phyloP scores from a whole-genome alignment of 2,888 invertebrate species.

The Acrobasis consociella region DNA sequence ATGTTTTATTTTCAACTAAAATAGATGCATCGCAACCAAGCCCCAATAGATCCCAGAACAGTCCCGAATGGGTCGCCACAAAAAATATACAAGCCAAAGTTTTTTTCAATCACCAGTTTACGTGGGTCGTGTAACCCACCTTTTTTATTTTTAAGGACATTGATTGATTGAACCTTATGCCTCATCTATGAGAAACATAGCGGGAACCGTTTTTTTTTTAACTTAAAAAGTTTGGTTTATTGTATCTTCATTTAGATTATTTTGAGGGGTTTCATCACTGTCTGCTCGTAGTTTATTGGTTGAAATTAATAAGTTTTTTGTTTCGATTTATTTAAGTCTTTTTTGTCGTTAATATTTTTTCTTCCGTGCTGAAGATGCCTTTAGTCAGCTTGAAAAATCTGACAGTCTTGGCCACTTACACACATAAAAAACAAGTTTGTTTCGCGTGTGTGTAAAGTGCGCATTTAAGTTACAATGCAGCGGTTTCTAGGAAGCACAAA shows the following conservation, averaged over 20 bases:
- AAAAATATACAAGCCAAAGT: conserved; percentile 67
- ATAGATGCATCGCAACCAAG: conserved; percentile 46
- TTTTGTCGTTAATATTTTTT: too few relatives aligned
- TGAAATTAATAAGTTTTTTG: conserved; percentile 5
- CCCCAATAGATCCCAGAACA: conserved; percentile 66
- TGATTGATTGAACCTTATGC: conserved; percentile 80
- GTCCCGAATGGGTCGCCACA: conserved; percentile 58
- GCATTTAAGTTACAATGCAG: neutral
- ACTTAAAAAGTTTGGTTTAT: conserved; percentile 58
- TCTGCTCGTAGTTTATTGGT: conserved; percentile 24
- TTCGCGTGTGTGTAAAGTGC: too few relatives aligned
- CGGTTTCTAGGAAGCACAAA: neutral
- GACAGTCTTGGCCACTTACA: neutral
- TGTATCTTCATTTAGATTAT: conserved; percentile 75
- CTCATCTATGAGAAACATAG: conserved; percentile 72
- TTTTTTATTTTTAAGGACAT: conserved; percentile 77
- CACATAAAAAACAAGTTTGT: neutral
- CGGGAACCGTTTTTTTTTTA: conserved; percentile 71
- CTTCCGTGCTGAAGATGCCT: too few relatives aligned
- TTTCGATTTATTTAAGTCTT: neutral
- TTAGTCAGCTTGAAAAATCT: too few relatives aligned
- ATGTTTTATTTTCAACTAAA: conserved; percentile 43
- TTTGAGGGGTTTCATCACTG: conserved; percentile 45
- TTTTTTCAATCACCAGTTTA: conserved; percentile 73
- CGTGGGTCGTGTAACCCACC: conserved; percentile 74